phyloP scores from a whole-genome alignment of 1,140 invertebrate species.

The Hydropsyche tenuis region DNA sequence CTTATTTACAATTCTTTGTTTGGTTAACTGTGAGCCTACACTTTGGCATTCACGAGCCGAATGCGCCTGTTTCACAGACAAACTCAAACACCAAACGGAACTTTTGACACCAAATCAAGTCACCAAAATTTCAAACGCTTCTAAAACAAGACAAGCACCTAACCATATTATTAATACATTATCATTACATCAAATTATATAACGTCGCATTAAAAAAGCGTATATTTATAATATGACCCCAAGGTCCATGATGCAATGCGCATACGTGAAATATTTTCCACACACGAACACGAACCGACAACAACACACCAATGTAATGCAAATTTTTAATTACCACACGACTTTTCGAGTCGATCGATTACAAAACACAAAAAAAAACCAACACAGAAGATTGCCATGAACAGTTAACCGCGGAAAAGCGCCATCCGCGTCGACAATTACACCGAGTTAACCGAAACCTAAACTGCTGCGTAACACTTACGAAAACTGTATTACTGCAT shows the following conservation, averaged over 20 bases:
- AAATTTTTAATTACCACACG: slow-evolving; percentile 1
- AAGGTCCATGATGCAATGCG: slow-evolving; percentile 3
- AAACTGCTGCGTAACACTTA: too few relatives aligned
- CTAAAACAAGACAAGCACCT: too few relatives aligned
- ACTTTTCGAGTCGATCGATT: neutral
- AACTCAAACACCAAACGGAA: neutral
- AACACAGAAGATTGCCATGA: too few relatives aligned
- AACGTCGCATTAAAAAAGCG: too few relatives aligned
- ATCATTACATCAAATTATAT: too few relatives aligned
- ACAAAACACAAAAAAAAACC: neutral
- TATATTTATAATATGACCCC: slow-evolving; percentile 5
- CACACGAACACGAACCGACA: neutral
- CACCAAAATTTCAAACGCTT: too few relatives aligned
- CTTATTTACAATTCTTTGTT: slow-evolving; percentile 4
- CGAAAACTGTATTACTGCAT: too few relatives aligned
- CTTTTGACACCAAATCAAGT: too few relatives aligned
- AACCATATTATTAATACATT: too few relatives aligned
- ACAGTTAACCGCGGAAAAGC: too few relatives aligned
- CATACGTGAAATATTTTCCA: neutral
- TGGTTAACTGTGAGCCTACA: neutral
- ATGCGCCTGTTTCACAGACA: neutral
- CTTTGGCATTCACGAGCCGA: neutral
- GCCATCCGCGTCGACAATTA: too few relatives aligned
- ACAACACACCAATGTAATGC: neutral
- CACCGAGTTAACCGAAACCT: too few relatives aligned